Evolutionary conservation across 2,797 vertebrate species (phyloP).

Genomic region (Strix occidentalis): DNA sequence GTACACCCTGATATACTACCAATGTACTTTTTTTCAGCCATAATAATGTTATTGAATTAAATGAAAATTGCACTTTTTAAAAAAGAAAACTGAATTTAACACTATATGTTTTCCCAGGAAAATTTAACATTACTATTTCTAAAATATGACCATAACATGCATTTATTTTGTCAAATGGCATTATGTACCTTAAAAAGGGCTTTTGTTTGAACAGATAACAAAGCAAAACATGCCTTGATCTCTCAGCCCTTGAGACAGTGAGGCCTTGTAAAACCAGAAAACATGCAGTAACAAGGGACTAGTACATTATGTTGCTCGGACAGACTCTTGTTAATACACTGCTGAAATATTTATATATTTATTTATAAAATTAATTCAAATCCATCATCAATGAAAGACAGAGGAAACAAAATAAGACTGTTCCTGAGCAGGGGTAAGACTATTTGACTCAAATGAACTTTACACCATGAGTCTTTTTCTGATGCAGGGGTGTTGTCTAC

Average conservation of each 20-base stretch:
- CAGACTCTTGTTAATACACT: neutral
- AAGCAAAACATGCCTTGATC: neutral
- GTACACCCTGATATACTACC: neutral
- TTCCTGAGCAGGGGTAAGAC: neutral
- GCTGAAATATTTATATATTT: neutral
- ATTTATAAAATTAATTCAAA: neutral
- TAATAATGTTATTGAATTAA: neutral
- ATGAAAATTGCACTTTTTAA: neutral
- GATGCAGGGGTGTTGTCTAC: neutral
- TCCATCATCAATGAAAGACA: neutral
- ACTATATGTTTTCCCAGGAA: neutral
- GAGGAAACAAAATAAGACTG: neutral
- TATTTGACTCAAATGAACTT: neutral
- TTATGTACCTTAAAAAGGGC: neutral
- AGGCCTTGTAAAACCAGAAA: neutral
- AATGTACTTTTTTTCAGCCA: neutral
- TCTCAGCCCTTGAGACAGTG: neutral
- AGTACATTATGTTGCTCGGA: neutral
- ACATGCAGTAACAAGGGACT: neutral
- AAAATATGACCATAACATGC: fast-evolving
- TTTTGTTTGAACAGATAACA: neutral
- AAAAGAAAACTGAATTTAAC: neutral
- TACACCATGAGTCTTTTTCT: neutral
- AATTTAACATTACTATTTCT: neutral
- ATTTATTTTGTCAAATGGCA: neutral